A percentile compares a stretch with the other conserved stretches of the same genome.
These are phyloP conservation scores for Sinosuthora webbiana DNA, from an alignment of 2,113 vertebrate genomes.

Conservation along the genomic window DNA sequence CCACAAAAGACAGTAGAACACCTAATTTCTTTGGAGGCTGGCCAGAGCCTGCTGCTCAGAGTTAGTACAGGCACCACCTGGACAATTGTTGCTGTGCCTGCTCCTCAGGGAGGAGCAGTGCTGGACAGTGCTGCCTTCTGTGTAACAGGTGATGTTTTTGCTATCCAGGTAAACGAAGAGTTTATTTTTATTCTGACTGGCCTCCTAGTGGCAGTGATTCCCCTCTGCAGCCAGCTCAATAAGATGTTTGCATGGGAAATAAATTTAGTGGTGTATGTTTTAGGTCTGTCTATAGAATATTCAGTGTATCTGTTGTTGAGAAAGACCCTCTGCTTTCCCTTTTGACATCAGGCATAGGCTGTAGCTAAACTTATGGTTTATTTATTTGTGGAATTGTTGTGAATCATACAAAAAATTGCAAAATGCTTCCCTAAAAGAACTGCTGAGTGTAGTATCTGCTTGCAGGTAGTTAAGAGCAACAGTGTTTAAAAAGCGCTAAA, in stretches of 20 bases:
- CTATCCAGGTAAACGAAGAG: neutral
- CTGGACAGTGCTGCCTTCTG: neutral
- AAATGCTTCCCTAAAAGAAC: neutral
- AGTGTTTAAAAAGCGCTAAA: neutral
- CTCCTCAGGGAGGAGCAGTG: neutral
- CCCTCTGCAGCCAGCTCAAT: neutral
- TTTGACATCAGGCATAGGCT: neutral
- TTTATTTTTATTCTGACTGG: neutral
- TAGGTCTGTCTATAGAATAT: neutral
- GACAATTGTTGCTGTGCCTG: neutral
- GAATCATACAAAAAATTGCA: neutral
- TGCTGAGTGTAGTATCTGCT: neutral
- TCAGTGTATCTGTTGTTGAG: neutral
- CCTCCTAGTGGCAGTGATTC: neutral
- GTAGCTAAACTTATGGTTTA: neutral
- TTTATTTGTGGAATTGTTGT: neutral
- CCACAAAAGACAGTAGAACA: neutral
- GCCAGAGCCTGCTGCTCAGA: neutral
- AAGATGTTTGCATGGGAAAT: neutral
- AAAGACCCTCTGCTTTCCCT: neutral
- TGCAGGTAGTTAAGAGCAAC: neutral
- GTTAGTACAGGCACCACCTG: neutral
- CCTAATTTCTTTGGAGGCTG: neutral
- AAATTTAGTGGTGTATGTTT: neutral
- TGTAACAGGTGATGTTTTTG: neutral